Evolutionary conservation across 1,140 invertebrate species (phyloP).

Genomic region (Maconellicoccus hirsutus): DNA sequence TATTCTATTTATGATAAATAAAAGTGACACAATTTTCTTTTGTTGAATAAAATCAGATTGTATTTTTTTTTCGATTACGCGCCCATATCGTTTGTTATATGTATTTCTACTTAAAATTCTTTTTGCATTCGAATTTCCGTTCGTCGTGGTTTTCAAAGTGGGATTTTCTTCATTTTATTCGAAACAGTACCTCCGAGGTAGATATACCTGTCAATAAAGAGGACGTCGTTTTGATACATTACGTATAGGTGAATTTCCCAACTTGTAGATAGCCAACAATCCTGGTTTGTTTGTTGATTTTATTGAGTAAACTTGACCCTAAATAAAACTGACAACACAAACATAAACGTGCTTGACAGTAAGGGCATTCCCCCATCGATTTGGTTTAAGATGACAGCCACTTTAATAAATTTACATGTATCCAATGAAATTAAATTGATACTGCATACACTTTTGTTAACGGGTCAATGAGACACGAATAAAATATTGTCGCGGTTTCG

Average conservation of each 20-base stretch:
- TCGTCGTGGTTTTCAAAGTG: too few relatives aligned
- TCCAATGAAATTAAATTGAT: conserved; percentile 1
- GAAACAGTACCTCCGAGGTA: too few relatives aligned
- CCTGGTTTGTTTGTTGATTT: not conserved
- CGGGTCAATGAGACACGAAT: not conserved
- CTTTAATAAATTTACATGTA: conserved; percentile 10
- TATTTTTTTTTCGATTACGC: too few relatives aligned
- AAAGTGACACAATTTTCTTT: conserved; percentile 11
- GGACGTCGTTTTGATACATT: too few relatives aligned
- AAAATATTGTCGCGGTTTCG: not conserved
- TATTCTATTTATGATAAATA: conserved; percentile 14
- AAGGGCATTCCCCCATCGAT: not conserved
- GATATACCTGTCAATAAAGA: too few relatives aligned
- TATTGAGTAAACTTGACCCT: conserved; percentile 4
- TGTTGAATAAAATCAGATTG: not conserved
- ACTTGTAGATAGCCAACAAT: too few relatives aligned
- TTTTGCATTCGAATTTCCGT: too few relatives aligned
- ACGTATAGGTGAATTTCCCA: too few relatives aligned
- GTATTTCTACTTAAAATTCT: not conserved
- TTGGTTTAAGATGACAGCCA: not conserved
- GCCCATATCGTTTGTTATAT: not conserved
- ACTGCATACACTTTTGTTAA: not conserved
- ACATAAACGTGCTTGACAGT: conserved; percentile 8
- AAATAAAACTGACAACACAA: conserved; percentile 4
- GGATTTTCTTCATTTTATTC: too few relatives aligned